A percentile compares a stretch with the other conserved stretches of the same genome.
These are phyloP conservation scores for Poecile montanus DNA, from an alignment of 2,797 vertebrate species.

Conservation along the genomic window DNA sequence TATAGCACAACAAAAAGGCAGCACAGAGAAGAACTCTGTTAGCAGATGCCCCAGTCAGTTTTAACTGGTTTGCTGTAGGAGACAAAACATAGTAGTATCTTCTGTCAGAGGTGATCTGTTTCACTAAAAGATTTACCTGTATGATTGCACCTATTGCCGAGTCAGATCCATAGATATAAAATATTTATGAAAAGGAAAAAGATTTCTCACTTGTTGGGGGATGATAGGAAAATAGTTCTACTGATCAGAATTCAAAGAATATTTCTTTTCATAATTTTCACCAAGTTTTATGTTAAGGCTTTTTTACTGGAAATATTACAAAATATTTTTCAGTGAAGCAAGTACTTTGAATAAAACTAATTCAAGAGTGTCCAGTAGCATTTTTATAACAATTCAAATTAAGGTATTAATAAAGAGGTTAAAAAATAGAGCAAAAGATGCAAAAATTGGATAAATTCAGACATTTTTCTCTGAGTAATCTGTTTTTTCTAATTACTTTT, in stretches of 20 bases:
- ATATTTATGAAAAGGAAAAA: background rate
- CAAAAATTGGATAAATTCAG: background rate
- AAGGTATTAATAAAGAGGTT: background rate
- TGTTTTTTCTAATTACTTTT: background rate
- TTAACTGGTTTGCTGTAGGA: background rate
- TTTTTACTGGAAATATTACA: background rate
- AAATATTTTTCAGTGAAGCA: background rate
- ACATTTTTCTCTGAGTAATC: background rate
- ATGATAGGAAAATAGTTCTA: background rate
- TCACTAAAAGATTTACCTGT: slow-evolving; percentile 3
- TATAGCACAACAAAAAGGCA: background rate
- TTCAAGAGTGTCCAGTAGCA: background rate
- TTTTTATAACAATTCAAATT: background rate
- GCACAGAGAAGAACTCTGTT: slow-evolving; percentile 28
- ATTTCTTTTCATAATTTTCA: background rate
- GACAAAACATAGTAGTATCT: background rate
- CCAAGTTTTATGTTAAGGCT: background rate
- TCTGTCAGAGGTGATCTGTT: background rate
- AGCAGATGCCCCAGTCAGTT: background rate
- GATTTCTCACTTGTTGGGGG: background rate
- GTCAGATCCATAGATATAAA: background rate
- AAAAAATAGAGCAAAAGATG: background rate
- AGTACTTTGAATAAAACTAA: background rate
- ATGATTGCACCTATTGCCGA: background rate
- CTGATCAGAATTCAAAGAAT: background rate